phyloP scores from a whole-genome alignment of 2,888 invertebrate species.

The Eristalinus aeneus region DNA sequence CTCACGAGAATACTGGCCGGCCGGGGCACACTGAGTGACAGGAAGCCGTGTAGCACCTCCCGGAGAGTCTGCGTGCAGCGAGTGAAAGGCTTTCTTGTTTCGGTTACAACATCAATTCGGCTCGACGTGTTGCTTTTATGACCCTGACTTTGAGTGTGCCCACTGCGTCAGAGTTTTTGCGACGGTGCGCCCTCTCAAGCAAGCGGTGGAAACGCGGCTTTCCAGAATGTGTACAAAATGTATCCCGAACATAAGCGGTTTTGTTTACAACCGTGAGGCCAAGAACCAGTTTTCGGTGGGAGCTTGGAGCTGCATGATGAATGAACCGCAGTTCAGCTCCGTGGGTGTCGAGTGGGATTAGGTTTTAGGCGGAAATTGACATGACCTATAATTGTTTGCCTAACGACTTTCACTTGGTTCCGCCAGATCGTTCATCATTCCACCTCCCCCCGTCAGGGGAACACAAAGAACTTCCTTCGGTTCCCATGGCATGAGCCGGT shows the following conservation, averaged over 20 bases:
- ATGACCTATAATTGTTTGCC: conserved; percentile 62
- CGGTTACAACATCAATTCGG: conserved; percentile 39
- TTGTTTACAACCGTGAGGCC: conserved; percentile 26
- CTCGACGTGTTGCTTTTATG: conserved; percentile 42
- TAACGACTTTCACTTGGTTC: conserved; percentile 60
- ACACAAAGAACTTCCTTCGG: conserved; percentile 47
- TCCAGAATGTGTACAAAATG: conserved; percentile 35
- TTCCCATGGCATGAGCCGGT: conserved; percentile 46
- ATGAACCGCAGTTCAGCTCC: conserved; percentile 41
- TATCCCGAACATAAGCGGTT: conserved; percentile 17
- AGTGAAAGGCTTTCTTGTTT: conserved; percentile 64
- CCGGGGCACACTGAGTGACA: conserved; percentile 27
- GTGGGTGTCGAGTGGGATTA: conserved; percentile 43
- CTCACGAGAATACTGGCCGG: too few species aligned
- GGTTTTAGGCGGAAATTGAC: conserved; percentile 43
- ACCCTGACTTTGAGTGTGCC: conserved; percentile 61
- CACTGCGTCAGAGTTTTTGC: not conserved
- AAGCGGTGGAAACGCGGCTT: not conserved
- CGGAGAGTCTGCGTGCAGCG: conserved; percentile 1
- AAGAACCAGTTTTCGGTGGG: conserved; percentile 33
- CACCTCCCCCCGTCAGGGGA: conserved; percentile 4
- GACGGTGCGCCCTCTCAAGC: not conserved
- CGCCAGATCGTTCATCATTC: not conserved
- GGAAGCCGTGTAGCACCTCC: conserved; percentile 15
- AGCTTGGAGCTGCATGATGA: conserved; percentile 2